phyloP scores from a whole-genome alignment of 2,888 invertebrate species.

The Prostheceraeus crozeri region DNA sequence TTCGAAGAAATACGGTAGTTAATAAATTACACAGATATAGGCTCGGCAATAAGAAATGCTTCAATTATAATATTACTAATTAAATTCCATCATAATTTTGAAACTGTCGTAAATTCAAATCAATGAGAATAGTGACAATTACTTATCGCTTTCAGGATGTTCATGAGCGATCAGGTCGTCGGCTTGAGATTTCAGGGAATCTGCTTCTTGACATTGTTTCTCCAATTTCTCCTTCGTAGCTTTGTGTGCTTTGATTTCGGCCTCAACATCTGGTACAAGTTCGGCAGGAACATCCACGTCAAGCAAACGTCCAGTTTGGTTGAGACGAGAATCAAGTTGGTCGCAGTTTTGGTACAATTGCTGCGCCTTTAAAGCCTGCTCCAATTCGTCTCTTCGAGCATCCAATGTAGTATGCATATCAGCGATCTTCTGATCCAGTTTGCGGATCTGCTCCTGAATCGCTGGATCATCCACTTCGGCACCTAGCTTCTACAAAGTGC shows the following conservation, averaged over 20 bases:
- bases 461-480: constrained; percentile 82
- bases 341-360: constrained; percentile 87
- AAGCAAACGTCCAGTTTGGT: constrained; percentile 46
- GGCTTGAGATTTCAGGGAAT: constrained; percentile 58
- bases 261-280: constrained; percentile 31
- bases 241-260: constrained; percentile 20
- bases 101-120: too few relatives aligned
- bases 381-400: constrained; percentile 85
- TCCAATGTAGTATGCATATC: constrained; percentile 78
- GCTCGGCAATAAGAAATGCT: too few relatives aligned
- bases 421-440: constrained; percentile 72
- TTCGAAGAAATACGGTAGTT: too few relatives aligned
- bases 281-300: too few relatives aligned
- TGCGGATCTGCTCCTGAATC: constrained; percentile 72
- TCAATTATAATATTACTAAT: too few relatives aligned
- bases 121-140: too few relatives aligned
- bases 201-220: not conserved
- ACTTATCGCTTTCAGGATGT: constrained; percentile 75
- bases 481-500: constrained; percentile 76
- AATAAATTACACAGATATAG: too few relatives aligned
- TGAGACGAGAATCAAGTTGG: constrained; percentile 93
- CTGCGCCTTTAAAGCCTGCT: constrained; percentile 80
- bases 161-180: constrained; percentile 69
- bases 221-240: constrained; percentile 27
- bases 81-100: too few relatives aligned